A percentile compares a stretch with the other conserved stretches of the same genome.
phyloP scores from a whole-genome alignment of 1,140 invertebrate species.

The Musca vetustissima region DNA sequence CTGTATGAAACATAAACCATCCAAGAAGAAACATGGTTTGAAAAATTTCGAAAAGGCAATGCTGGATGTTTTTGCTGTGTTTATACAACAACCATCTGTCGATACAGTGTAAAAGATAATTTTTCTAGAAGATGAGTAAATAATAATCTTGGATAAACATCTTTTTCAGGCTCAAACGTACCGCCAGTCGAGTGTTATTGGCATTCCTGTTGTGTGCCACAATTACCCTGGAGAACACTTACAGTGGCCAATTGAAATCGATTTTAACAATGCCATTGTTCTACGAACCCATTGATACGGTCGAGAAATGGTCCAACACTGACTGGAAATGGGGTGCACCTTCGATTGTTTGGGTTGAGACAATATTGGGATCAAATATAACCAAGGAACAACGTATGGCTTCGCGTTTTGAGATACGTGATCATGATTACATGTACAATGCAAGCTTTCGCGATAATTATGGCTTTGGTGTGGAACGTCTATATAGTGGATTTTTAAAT shows the following conservation, averaged over 20 bases:
- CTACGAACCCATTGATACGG: slow-evolving; percentile 42
- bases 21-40: slow-evolving; percentile 27
- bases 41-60: slow-evolving; percentile 37
- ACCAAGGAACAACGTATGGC: slow-evolving; percentile 40
- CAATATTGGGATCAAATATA: slow-evolving; percentile 41
- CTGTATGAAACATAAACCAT: no score
- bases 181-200: slow-evolving; percentile 43
- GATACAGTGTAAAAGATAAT: slow-evolving; percentile 23
- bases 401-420: slow-evolving; percentile 40
- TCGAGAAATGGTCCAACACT: slow-evolving; percentile 38
- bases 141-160: neutral
- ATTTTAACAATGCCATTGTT: slow-evolving; percentile 45
- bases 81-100: slow-evolving; percentile 50
- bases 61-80: slow-evolving; percentile 47
- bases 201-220: slow-evolving; percentile 45
- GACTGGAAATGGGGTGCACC: slow-evolving; percentile 51
- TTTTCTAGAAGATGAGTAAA: neutral
- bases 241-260: slow-evolving; percentile 50
- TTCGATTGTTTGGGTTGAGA: slow-evolving; percentile 45
- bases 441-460: slow-evolving; percentile 41
- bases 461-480: slow-evolving; percentile 45
- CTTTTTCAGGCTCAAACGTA: slow-evolving; percentile 30
- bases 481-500: slow-evolving; percentile 39
- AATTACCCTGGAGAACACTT: slow-evolving; percentile 51
- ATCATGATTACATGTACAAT: slow-evolving; percentile 45